phyloP scores from a whole-genome alignment of 1,140 invertebrate species.

The Drosophila biarmipes region DNA sequence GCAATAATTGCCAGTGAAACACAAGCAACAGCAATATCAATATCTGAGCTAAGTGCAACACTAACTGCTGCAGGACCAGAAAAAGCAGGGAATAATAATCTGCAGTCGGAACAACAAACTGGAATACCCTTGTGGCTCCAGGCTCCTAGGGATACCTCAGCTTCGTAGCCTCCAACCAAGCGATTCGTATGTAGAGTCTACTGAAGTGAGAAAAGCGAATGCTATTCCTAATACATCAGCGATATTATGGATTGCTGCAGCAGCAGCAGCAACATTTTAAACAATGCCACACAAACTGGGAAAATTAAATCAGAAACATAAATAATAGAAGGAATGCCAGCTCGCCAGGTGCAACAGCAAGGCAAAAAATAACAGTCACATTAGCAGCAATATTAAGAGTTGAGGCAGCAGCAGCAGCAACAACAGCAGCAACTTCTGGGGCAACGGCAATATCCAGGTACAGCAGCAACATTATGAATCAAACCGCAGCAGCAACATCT shows the following conservation, averaged over 20 bases:
- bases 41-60: constrained; percentile 32
- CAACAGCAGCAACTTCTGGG: constrained; percentile 11
- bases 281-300: background rate
- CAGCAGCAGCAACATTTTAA: background rate
- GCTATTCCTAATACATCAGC: background rate
- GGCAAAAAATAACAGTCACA: constrained; percentile 13
- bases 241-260: background rate
- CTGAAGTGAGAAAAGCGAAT: no score
- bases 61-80: constrained; percentile 12
- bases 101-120: constrained; percentile 8
- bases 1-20: constrained; percentile 38
- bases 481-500: constrained; percentile 23
- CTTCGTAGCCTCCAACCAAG: no score
- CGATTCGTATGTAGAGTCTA: no score
- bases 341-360: constrained; percentile 29
- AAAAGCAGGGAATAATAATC: constrained; percentile 10
- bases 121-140: background rate
- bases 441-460: constrained; percentile 1
- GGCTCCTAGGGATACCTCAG: no score
- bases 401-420: constrained; percentile 17
- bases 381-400: constrained; percentile 35
- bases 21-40: constrained; percentile 35
- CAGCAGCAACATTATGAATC: constrained; percentile 32
- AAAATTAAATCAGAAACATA: constrained; percentile 19
- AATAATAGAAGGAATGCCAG: constrained; percentile 16